phyloP scores from a whole-genome alignment of 2,113 vertebrate species.

The Callithrix jacchus region DNA sequence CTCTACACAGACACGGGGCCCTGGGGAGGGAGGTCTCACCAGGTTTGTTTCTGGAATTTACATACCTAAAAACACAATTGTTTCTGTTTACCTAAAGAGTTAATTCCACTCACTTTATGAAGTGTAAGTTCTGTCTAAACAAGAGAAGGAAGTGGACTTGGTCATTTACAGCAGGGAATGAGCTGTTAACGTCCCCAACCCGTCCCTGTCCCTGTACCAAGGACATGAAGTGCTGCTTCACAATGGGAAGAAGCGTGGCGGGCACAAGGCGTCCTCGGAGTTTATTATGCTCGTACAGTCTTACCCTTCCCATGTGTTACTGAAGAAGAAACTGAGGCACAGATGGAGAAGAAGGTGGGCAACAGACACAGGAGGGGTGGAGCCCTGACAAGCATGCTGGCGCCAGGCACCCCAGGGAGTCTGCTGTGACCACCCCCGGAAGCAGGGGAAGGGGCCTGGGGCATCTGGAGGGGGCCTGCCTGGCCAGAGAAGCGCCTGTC shows the following conservation, averaged over 20 bases:
- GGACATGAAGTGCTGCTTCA: too few relatives aligned
- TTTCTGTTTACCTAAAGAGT: not conserved
- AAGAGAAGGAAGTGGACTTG: not conserved
- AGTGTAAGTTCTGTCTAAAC: not conserved
- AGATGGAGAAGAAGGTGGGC: not conserved
- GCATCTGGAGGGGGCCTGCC: not conserved
- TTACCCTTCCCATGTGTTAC: not conserved
- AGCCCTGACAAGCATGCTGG: not conserved
- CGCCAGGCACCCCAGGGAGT: not conserved
- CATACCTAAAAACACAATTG: not conserved
- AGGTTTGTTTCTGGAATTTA: not conserved
- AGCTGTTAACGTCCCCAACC: too few relatives aligned
- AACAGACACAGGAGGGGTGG: not conserved
- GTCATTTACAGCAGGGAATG: not conserved
- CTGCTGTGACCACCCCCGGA: not conserved
- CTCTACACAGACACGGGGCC: too few relatives aligned
- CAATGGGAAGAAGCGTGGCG: too few relatives aligned
- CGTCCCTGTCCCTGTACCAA: rapidly evolving
- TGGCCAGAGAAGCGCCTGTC: not conserved
- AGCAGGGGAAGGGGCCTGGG: not conserved
- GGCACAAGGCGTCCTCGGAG: not conserved
- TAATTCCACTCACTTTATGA: not conserved
- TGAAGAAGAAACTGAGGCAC: not conserved
- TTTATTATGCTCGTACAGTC: rapidly evolving
- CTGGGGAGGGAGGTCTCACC: not conserved